phyloP scores from a whole-genome alignment of 2,888 invertebrate species.

The Tenthredo distinguenda region DNA sequence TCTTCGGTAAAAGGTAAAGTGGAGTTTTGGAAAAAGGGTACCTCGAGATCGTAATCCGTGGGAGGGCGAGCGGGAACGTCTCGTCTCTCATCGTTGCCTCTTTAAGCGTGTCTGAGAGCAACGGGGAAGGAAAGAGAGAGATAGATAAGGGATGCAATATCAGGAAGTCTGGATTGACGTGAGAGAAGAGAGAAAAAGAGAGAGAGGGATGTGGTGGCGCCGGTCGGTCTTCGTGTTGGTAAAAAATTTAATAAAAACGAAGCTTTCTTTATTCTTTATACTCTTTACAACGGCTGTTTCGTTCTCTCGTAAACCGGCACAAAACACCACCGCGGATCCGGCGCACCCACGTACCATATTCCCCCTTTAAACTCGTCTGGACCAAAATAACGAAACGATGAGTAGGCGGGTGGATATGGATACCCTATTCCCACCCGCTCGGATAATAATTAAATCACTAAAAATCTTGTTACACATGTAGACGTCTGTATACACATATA shows the following conservation, averaged over 20 bases:
- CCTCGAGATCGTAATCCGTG: conserved; percentile 3
- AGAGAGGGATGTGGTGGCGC: conserved; percentile 16
- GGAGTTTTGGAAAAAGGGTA: not conserved
- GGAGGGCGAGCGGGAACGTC: not conserved
- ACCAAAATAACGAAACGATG: not conserved
- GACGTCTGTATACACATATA: not conserved
- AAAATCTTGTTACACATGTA: not conserved
- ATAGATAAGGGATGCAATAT: conserved; percentile 9
- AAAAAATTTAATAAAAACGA: conserved; percentile 63
- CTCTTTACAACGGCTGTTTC: conserved; percentile 51
- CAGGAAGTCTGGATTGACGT: conserved; percentile 26
- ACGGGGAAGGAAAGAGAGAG: not conserved
- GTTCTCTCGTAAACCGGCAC: conserved; percentile 46
- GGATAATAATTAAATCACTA: conserved; percentile 8
- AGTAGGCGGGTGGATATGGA: not conserved
- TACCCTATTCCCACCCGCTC: too few species aligned
- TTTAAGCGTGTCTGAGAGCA: not conserved
- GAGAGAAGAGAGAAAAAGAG: not conserved
- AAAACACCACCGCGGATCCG: not conserved
- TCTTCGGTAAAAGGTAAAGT: not conserved
- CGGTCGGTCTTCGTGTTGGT: conserved; percentile 44
- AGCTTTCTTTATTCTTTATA: conserved; percentile 55
- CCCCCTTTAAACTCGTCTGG: conserved; percentile 13
- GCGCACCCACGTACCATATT: not conserved
- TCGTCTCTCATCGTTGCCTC: conserved; percentile 19